phyloP scores from a whole-genome alignment of 92 coral and sea anemone genomes.

The Pocillopora meandrina region DNA sequence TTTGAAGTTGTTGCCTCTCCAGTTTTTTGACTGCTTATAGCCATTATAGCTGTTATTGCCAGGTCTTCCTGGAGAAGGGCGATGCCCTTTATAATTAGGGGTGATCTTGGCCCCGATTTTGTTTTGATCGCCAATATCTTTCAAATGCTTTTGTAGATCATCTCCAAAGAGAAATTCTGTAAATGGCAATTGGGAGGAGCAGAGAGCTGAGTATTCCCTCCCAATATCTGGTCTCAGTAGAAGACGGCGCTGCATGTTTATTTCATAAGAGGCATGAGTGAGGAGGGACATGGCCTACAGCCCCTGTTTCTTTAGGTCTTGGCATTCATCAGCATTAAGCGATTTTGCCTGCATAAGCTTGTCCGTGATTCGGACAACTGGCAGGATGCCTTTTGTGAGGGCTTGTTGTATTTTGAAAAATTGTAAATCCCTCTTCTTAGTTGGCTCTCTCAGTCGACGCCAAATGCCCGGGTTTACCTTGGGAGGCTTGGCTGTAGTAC shows the following conservation, averaged over 20 bases:
- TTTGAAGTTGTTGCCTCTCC: conserved; percentile 49
- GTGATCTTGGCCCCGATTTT: conserved; percentile 66
- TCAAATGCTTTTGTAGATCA: conserved; percentile 66
- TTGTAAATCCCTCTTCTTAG: conserved; percentile 52
- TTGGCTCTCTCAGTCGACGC: conserved; percentile 39
- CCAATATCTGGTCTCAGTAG: conserved; percentile 52
- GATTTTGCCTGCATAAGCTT: conserved; percentile 45
- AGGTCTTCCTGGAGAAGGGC: neutral
- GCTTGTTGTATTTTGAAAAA: conserved; percentile 69
- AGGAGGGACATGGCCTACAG: conserved; percentile 66
- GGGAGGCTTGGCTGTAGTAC: conserved; percentile 44
- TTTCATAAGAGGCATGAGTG: conserved; percentile 48
- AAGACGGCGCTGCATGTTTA: conserved; percentile 41
- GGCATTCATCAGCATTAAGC: conserved; percentile 31
- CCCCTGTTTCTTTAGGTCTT: conserved; percentile 36
- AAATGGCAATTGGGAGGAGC: conserved; percentile 44
- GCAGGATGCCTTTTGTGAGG: conserved; percentile 62
- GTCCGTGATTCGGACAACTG: conserved; percentile 52
- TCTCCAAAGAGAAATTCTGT: conserved; percentile 50
- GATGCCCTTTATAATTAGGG: neutral
- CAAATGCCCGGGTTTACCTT: conserved; percentile 61
- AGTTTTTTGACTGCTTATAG: conserved; percentile 39
- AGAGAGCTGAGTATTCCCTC: conserved; percentile 36
- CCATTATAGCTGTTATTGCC: conserved; percentile 14
- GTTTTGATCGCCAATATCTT: conserved; percentile 63